Evolutionary conservation across 2,113 vertebrate species (phyloP).

Genomic region (Rhombomys opimus): DNA sequence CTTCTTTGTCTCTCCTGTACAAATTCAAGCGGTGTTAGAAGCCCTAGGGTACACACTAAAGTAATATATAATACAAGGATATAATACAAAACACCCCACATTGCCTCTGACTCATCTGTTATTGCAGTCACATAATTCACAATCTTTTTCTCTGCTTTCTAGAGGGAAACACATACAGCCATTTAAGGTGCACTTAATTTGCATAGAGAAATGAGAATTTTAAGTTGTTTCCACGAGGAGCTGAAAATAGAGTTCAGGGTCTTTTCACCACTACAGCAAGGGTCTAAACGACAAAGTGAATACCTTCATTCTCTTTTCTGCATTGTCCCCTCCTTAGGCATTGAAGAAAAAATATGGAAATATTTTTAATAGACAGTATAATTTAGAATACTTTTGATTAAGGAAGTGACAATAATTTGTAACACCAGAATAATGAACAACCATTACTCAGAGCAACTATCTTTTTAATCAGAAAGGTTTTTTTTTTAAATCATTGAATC

Average conservation of each 20-base stretch:
- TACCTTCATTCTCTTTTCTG: slow-evolving; percentile 37
- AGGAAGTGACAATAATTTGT: neutral
- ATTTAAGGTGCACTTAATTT: slow-evolving; percentile 77
- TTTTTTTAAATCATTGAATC: neutral
- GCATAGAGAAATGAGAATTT: slow-evolving; percentile 80
- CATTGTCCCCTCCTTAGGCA: neutral
- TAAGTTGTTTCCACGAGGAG: slow-evolving; percentile 70
- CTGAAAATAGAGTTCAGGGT: slow-evolving; percentile 65
- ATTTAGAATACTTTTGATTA: slow-evolving; percentile 67
- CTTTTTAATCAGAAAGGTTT: slow-evolving; percentile 13
- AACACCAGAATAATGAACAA: slow-evolving; percentile 30
- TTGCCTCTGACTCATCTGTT: slow-evolving; percentile 27
- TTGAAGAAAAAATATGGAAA: slow-evolving; percentile 1
- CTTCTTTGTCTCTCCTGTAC: slow-evolving; percentile 47
- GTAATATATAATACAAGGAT: slow-evolving; percentile 51
- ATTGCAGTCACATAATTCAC: slow-evolving; percentile 60
- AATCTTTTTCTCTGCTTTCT: slow-evolving; percentile 49
- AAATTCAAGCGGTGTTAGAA: slow-evolving; percentile 71
- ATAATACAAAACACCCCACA: neutral
- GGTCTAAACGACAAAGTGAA: slow-evolving; percentile 63
- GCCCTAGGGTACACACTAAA: slow-evolving; percentile 4
- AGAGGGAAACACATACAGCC: slow-evolving; percentile 64
- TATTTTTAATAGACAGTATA: slow-evolving; percentile 36
- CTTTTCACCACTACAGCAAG: slow-evolving; percentile 19
- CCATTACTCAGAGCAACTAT: slow-evolving; percentile 6